These are phyloP conservation scores for Pheucticus melanocephalus DNA, from an alignment of 2,113 vertebrate species.

Conservation along the genomic window DNA sequence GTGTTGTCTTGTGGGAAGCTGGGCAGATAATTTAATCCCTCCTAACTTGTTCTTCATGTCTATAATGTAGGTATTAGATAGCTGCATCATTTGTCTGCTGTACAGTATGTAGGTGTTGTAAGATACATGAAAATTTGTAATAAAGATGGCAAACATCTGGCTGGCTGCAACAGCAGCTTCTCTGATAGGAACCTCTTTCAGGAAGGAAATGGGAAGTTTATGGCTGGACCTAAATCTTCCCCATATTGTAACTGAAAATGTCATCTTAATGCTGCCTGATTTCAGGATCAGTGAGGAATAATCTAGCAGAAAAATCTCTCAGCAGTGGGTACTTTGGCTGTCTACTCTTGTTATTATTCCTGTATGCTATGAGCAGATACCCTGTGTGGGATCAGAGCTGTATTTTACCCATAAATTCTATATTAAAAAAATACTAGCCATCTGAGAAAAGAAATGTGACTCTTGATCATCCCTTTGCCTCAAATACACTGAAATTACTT, in stretches of 20 bases:
- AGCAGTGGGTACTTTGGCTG: neutral
- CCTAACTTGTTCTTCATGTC: constrained; percentile 3
- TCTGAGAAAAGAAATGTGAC: neutral
- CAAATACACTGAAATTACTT: neutral
- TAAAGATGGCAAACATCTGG: constrained; percentile 21
- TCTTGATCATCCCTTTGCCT: neutral
- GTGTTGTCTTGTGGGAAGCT: neutral
- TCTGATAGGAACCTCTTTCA: neutral
- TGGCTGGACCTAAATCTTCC: neutral
- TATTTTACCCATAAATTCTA: neutral
- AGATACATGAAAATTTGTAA: constrained; percentile 18
- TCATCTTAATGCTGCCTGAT: neutral
- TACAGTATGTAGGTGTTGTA: neutral
- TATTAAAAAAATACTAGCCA: neutral
- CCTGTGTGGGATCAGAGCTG: neutral
- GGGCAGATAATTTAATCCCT: constrained; percentile 41
- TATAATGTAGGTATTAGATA: neutral
- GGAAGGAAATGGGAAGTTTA: neutral
- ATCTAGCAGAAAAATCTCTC: neutral
- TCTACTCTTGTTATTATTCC: neutral
- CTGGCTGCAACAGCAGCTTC: neutral
- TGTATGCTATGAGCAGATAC: neutral
- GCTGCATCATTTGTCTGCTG: neutral
- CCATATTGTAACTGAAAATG: neutral
- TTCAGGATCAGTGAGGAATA: neutral